phyloP scores from a whole-genome alignment of 2,113 vertebrate genomes.

The Tychaedon coryphoeus region DNA sequence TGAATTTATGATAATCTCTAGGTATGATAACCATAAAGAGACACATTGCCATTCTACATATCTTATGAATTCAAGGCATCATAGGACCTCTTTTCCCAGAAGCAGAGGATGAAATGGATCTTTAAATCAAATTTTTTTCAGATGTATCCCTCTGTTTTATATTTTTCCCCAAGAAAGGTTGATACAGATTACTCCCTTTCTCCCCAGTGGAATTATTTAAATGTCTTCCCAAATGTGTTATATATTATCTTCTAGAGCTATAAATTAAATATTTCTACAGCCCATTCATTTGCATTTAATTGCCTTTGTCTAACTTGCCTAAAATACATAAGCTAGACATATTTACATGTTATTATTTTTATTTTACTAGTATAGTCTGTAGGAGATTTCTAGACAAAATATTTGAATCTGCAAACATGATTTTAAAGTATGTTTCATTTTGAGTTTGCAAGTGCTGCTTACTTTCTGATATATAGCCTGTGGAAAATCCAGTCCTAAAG shows the following conservation, averaged over 20 bases:
- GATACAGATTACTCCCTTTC: neutral
- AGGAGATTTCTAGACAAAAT: neutral
- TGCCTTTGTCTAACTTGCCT: neutral
- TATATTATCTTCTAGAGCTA: neutral
- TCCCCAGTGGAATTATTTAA: neutral
- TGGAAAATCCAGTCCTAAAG: neutral
- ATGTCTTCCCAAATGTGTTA: neutral
- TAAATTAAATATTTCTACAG: neutral
- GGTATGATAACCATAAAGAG: neutral
- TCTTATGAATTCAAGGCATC: neutral
- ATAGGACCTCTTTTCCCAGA: neutral
- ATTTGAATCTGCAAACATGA: neutral
- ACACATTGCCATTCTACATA: neutral
- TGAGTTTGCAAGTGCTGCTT: neutral
- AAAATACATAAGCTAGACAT: neutral
- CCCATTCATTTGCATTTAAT: rapidly evolving
- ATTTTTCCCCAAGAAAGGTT: neutral
- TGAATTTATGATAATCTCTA: neutral
- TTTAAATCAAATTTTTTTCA: neutral
- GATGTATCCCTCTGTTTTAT: neutral
- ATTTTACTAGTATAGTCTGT: neutral
- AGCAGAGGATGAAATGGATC: neutral
- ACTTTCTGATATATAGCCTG: neutral
- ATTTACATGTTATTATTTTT: neutral
- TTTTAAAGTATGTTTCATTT: neutral